Evolutionary conservation across 2,113 vertebrate genomes (phyloP).

Genomic region (Cariama cristata): DNA sequence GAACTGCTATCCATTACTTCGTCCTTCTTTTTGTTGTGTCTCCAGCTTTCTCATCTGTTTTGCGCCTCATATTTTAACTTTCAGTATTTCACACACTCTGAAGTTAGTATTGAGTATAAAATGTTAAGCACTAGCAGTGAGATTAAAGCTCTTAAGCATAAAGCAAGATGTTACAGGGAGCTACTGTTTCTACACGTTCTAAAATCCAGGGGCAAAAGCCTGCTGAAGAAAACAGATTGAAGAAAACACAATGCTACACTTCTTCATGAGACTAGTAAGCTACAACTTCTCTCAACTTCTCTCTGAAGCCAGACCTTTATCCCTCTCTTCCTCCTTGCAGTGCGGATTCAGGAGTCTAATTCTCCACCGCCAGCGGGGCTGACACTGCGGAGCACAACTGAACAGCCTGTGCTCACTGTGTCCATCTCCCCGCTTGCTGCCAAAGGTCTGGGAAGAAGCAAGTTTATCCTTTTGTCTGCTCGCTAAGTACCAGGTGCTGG

Average conservation of each 20-base stretch:
- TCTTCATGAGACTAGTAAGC: neutral
- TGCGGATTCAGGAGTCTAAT: neutral
- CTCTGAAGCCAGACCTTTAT: neutral
- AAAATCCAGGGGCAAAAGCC: neutral
- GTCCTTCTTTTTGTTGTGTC: neutral
- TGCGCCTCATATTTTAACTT: neutral
- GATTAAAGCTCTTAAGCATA: neutral
- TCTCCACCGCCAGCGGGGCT: accelerated
- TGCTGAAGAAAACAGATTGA: neutral
- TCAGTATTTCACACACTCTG: neutral
- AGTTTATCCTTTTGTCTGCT: neutral
- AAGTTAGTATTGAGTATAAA: neutral
- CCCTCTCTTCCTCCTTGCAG: neutral
- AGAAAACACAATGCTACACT: neutral
- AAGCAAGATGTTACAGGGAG: neutral
- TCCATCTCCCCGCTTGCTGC: neutral
- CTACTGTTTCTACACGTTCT: neutral
- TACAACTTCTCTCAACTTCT: neutral
- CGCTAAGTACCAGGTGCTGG: neutral
- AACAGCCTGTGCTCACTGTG: neutral
- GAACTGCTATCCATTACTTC: neutral
- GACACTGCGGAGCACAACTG: neutral
- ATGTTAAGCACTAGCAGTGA: neutral
- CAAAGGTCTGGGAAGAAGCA: neutral
- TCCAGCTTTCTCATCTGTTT: neutral